phyloP scores from a whole-genome alignment of 2,113 vertebrate genomes.

The Guaruba guarouba region DNA sequence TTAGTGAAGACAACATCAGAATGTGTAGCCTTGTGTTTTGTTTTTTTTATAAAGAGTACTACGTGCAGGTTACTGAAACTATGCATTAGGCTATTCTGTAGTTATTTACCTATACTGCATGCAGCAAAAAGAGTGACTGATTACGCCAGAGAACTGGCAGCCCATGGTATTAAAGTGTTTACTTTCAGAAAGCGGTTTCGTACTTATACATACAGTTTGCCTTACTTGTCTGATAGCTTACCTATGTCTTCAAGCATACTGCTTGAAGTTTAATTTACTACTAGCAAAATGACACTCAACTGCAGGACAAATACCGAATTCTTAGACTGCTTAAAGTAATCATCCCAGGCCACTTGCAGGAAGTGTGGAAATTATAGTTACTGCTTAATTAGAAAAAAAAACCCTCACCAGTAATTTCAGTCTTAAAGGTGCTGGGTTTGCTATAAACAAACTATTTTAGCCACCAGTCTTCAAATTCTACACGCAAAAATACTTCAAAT shows the following conservation, averaged over 20 bases:
- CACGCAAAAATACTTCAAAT: not conserved
- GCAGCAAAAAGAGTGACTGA: not conserved
- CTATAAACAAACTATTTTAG: not conserved
- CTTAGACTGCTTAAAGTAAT: not conserved
- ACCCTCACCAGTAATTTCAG: not conserved
- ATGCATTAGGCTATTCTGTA: not conserved
- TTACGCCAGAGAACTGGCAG: not conserved
- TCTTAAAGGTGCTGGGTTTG: not conserved
- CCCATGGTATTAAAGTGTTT: not conserved
- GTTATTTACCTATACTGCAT: not conserved
- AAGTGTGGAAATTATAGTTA: not conserved
- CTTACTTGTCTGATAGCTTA: not conserved
- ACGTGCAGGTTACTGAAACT: not conserved
- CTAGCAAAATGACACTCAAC: not conserved
- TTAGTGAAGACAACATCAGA: not conserved
- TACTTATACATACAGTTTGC: not conserved
- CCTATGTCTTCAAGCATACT: not conserved
- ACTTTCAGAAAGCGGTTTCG: not conserved
- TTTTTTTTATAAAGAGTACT: not conserved
- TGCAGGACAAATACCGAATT: not conserved
- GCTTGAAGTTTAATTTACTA: not conserved
- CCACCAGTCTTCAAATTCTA: not conserved
- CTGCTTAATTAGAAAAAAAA: not conserved
- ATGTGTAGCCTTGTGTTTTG: not conserved
- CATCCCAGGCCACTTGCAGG: not conserved